Evolutionary conservation across 1,140 invertebrate genomes (phyloP).

Genomic region (Steinernema khuongi): DNA sequence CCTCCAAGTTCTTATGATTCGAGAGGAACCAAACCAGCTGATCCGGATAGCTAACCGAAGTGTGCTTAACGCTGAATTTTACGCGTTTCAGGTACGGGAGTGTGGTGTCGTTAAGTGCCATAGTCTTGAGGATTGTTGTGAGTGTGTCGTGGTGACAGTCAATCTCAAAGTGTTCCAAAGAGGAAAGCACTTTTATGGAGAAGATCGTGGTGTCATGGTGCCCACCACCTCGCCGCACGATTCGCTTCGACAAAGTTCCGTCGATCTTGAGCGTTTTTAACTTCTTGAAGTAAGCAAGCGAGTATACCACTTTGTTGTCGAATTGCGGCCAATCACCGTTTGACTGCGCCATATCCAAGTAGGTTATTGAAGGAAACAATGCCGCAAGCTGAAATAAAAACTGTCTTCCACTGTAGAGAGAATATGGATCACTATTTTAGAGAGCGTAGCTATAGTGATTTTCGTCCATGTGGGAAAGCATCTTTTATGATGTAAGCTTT

Average conservation of each 20-base stretch:
- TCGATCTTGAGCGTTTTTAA: slow-evolving; percentile 10
- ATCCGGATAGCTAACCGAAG: background rate
- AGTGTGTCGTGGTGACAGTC: slow-evolving; percentile 4
- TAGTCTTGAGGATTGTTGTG: background rate
- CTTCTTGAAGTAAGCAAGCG: background rate
- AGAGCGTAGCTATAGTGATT: too few species aligned
- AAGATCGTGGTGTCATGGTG: background rate
- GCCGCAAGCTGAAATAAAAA: background rate
- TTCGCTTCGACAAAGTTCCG: background rate
- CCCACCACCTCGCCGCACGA: background rate
- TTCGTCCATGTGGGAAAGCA: too few species aligned
- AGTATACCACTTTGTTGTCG: slow-evolving; percentile 1
- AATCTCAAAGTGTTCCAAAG: background rate
- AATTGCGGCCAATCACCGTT: slow-evolving; percentile 7
- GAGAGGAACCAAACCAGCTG: background rate
- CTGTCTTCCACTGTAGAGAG: too few species aligned
- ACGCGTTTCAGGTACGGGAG: background rate
- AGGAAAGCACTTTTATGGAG: background rate
- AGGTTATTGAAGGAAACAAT: background rate
- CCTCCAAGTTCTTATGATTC: background rate
- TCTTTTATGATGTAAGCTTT: too few species aligned
- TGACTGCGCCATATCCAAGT: background rate
- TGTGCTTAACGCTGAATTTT: slow-evolving; percentile 6
- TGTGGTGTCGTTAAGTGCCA: background rate
- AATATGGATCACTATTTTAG: too few species aligned